Conservation (phyloP, 2,888 invertebrate genomes). For the Xestia xanthographa region DNA sequence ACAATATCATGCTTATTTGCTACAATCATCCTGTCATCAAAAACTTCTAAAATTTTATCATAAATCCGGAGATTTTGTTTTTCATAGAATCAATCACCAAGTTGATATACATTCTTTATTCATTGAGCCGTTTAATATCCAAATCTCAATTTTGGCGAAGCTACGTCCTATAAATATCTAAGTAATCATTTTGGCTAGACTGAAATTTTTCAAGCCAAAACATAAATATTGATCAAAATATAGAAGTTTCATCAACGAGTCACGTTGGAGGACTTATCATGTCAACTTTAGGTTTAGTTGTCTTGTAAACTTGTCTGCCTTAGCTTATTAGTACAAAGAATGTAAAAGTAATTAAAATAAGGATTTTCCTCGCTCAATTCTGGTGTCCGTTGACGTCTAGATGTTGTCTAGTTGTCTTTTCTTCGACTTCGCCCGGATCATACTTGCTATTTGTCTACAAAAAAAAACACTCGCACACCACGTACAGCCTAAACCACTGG, state of each 20-base stretch:
- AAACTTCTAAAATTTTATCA: neutral
- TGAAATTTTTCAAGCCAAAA: slow-evolving; percentile 2
- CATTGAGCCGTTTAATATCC: neutral
- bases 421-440: no score
- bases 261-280: slow-evolving; percentile 21
- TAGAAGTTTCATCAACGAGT: slow-evolving; percentile 11
- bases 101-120: neutral
- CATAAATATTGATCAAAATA: slow-evolving; percentile 26
- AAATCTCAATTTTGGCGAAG: neutral
- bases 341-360: slow-evolving; percentile 5
- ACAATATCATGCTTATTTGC: neutral
- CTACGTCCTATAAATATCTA: neutral
- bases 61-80: neutral
- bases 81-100: neutral
- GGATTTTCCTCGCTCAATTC: neutral
- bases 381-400: neutral
- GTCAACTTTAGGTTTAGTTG: slow-evolving; percentile 30
- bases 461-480: no score
- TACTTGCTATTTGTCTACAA: no score
- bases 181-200: neutral
- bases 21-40: neutral
- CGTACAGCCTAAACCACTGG: no score
- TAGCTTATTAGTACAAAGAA: slow-evolving; percentile 9
- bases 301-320: slow-evolving; percentile 15
- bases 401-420: neutral